phyloP scores from a whole-genome alignment of 1,140 invertebrate genomes.

The Ectropis grisescens region DNA sequence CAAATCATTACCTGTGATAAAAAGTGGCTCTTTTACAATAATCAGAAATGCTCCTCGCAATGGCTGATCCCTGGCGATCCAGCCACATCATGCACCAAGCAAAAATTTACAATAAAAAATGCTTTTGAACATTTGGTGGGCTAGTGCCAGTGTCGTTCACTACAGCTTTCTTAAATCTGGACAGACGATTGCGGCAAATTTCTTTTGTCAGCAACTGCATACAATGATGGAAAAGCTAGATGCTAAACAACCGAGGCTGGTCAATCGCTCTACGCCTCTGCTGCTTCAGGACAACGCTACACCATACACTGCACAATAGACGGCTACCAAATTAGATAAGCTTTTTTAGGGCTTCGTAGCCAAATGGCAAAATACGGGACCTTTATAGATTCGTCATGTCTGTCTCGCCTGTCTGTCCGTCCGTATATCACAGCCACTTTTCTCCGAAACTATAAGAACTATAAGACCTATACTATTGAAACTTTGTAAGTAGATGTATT shows the following conservation, averaged over 20 bases:
- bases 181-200: conserved; percentile 11
- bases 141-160: conserved; percentile 10
- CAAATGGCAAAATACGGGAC: no score
- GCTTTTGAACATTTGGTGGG: conserved; percentile 17
- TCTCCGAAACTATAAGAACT: no score
- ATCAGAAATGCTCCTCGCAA: conserved; percentile 13
- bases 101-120: conserved; percentile 15
- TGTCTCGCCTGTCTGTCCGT: no score
- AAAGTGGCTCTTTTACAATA: conserved; percentile 15
- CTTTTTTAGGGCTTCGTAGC: no score
- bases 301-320: no score
- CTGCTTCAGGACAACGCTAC: no score
- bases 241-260: conserved; percentile 8
- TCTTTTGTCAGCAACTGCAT: conserved; percentile 16
- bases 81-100: conserved; percentile 10
- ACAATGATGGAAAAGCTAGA: conserved; percentile 12
- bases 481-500: no score
- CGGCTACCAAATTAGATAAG: no score
- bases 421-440: no score
- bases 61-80: conserved; percentile 7
- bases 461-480: no score
- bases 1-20: conserved; percentile 16
- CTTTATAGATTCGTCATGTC: no score
- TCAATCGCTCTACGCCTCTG: conserved; percentile 2
- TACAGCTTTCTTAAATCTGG: conserved; percentile 13